Evolutionary conservation across 2,113 vertebrate genomes (phyloP).

Genomic region (Macquaria ambigua): DNA sequence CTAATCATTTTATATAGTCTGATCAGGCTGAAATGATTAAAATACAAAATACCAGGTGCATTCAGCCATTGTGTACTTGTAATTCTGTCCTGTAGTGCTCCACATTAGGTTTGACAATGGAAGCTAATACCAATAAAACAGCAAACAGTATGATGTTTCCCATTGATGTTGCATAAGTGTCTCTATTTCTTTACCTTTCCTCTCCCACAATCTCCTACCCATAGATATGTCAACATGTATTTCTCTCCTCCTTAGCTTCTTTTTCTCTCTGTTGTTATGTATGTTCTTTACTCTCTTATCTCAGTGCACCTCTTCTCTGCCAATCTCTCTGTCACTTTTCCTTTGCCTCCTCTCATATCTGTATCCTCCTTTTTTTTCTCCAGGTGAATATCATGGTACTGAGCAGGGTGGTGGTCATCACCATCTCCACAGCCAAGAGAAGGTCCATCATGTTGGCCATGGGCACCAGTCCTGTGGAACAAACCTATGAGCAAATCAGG

Average conservation of each 20-base stretch:
- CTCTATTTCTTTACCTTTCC: not conserved
- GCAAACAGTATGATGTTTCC: not conserved
- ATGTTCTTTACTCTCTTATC: not conserved
- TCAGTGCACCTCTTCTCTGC: not conserved
- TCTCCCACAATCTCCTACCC: not conserved
- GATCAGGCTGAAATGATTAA: not conserved
- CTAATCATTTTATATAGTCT: not conserved
- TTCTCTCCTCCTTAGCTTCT: not conserved
- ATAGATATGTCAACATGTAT: not conserved
- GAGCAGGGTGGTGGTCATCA: slow-evolving; percentile 84
- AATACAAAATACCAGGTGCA: not conserved
- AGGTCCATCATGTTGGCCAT: slow-evolving; percentile 84
- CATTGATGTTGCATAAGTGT: not conserved
- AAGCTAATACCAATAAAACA: slow-evolving; percentile 4
- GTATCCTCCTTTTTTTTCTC: not conserved
- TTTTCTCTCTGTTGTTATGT: accelerated
- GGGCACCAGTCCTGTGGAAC: slow-evolving; percentile 79
- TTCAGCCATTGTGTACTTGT: not conserved
- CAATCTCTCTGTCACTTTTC: not conserved
- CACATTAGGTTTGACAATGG: not conserved
- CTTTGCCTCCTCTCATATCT: not conserved
- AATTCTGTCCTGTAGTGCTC: not conserved
- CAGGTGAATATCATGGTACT: slow-evolving; percentile 87
- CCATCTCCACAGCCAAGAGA: slow-evolving; percentile 85
- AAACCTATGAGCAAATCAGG: slow-evolving; percentile 85